Evolutionary conservation across 2,797 vertebrate species (phyloP), one percentile per base, ranked within the genome.

Genomic region (Notamacropus eugenii): DNA sequence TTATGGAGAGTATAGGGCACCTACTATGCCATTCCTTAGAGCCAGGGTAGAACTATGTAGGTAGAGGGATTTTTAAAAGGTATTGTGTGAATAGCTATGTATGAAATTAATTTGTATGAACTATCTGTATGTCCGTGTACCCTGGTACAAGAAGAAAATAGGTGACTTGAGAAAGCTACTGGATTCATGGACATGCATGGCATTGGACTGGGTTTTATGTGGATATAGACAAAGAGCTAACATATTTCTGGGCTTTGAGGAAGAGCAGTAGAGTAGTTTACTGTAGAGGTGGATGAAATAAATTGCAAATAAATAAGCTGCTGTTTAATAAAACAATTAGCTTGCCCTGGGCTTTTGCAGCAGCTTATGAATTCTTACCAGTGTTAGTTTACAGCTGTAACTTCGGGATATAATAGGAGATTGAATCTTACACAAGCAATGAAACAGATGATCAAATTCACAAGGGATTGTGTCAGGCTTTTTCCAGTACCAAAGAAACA

Each of bases 371-470:
- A 98, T 98, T 98, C 98, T 98, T 98, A 98, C 98, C 98, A 98
- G 97, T 97, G 95, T 94, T 96, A 96, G 97, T 98, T 98, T 99
- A 98, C 98, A 99, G 98, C 98, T 99, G 98, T 98, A 99, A 98
- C 98, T 98, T 99, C 97, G 98, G 97, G 98, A 98, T 98, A 98
- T 99, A 99, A 99, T 99, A 98, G 98, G 98, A 99, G 98, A 98
- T 96, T 99, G 98, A 98, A 98, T 99, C 96, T 98, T 99, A 98
- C 97, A 98, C 97, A 98, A 97, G 98, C 98, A 98, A 98, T 54
- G 98, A 99, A 99, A 99, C 98, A 99, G 99, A 99, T 99, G 98
- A 99, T 99, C 98, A 99, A 99, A 99, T 98, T 99, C 99, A 99
- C 99, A 99, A 98, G 99, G 99, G 99, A 99, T 97, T 96, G 97